phyloP scores from a whole-genome alignment of 23 tunicate genomes.

The Ciona savignyi region DNA sequence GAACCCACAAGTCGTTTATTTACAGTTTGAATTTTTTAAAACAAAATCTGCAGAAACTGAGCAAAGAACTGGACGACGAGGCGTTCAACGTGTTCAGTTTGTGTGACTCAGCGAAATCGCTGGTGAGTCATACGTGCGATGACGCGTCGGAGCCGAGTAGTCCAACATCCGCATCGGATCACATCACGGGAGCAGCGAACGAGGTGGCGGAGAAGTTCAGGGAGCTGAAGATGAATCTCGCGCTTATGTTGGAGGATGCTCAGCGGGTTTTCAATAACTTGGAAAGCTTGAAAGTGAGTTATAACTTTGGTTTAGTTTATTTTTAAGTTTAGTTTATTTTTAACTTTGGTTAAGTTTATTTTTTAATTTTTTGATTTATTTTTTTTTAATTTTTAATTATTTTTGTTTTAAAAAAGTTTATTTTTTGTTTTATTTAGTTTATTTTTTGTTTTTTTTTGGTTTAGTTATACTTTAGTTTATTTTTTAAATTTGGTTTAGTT shows the following conservation, averaged over 20 bases:
- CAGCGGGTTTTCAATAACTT: background rate
- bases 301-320: background rate
- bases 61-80: slow-evolving; percentile 5
- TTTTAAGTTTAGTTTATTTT: background rate
- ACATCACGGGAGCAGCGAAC: slow-evolving; percentile 3
- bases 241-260: background rate
- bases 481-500: too few relatives aligned
- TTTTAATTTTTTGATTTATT: background rate
- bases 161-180: slow-evolving; percentile 5
- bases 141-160: background rate
- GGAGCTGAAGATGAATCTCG: slow-evolving; percentile 7
- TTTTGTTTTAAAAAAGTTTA: too few relatives aligned
- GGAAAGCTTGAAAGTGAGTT: background rate
- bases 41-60: slow-evolving; percentile 5
- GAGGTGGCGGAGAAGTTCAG: slow-evolving; percentile 12
- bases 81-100: slow-evolving; percentile 4
- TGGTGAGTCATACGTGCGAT: slow-evolving; percentile 1
- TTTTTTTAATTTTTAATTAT: too few relatives aligned
- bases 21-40: too few relatives aligned
- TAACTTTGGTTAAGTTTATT: too few relatives aligned
- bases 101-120: slow-evolving; percentile 13
- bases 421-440: too few relatives aligned
- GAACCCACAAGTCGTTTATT: too few relatives aligned
- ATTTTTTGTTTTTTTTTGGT: too few relatives aligned
- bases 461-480: too few relatives aligned